Evolutionary conservation across 2,797 vertebrate species (phyloP).

Genomic region (Phalanger gymnotis): DNA sequence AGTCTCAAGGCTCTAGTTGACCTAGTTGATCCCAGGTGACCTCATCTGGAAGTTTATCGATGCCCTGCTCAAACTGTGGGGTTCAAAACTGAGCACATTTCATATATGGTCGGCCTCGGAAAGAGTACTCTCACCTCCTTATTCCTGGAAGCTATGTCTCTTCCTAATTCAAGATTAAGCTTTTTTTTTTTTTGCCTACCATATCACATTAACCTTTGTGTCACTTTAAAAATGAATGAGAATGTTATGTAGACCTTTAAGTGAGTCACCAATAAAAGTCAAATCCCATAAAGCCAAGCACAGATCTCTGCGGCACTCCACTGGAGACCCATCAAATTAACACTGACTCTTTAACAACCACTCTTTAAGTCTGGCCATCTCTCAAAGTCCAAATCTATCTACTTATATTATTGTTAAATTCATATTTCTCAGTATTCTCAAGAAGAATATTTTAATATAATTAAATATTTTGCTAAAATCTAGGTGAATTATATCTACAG

Average conservation of each 20-base stretch:
- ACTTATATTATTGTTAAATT: not conserved
- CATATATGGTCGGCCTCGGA: not conserved
- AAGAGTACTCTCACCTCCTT: not conserved
- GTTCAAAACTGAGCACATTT: not conserved
- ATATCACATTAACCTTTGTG: not conserved
- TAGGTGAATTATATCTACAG: not conserved
- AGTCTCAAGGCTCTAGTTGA: not conserved
- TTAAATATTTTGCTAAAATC: not conserved
- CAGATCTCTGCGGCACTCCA: not conserved
- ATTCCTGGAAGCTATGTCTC: not conserved
- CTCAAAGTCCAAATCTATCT: not conserved
- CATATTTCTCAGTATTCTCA: not conserved
- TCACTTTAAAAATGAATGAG: no score
- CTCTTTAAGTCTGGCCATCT: not conserved
- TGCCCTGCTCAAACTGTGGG: not conserved
- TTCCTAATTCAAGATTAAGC: not conserved
- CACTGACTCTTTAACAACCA: not conserved
- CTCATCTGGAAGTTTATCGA: not conserved
- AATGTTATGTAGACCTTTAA: no score
- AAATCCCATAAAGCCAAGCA: no score
- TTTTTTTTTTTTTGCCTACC: not conserved
- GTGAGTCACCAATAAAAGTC: no score
- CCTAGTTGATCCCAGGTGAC: not conserved
- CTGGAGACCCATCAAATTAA: not conserved
- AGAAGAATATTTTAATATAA: not conserved